These are phyloP conservation scores for Hydropotes inermis DNA, from an alignment of 2,113 vertebrate genomes.

Conservation along the genomic window DNA sequence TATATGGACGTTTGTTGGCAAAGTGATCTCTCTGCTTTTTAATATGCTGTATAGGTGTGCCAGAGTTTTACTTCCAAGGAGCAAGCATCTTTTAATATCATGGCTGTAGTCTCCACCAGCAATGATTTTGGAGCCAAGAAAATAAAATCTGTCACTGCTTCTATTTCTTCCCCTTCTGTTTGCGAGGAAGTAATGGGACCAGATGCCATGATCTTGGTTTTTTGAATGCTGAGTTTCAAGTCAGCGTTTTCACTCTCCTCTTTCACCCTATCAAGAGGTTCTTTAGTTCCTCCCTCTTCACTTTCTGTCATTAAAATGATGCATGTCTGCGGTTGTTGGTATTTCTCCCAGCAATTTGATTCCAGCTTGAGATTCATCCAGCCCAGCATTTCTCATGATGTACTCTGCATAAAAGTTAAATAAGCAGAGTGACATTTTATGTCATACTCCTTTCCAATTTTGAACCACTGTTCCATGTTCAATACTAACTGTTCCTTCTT, in stretches of 20 bases:
- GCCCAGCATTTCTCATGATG: background rate
- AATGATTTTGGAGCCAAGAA: background rate
- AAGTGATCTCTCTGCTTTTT: background rate
- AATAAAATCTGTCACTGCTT: background rate
- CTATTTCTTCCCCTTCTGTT: background rate
- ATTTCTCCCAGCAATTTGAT: background rate
- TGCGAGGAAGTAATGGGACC: background rate
- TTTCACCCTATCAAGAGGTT: background rate
- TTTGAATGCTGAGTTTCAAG: background rate
- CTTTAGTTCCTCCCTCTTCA: background rate
- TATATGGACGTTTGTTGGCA: background rate
- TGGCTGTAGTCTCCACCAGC: background rate
- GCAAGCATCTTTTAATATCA: background rate
- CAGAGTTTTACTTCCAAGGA: background rate
- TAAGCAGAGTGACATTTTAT: background rate
- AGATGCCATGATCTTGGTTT: background rate
- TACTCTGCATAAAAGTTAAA: background rate
- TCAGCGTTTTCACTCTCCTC: background rate
- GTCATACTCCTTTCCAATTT: background rate
- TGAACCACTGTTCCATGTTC: background rate
- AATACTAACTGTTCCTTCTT: background rate
- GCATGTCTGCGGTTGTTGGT: background rate
- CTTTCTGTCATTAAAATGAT: background rate
- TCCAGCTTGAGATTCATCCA: background rate
- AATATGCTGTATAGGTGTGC: background rate